These are phyloP conservation scores for Urocitellus parryii DNA, from an alignment of 2,113 vertebrate species.

Conservation along the genomic window DNA sequence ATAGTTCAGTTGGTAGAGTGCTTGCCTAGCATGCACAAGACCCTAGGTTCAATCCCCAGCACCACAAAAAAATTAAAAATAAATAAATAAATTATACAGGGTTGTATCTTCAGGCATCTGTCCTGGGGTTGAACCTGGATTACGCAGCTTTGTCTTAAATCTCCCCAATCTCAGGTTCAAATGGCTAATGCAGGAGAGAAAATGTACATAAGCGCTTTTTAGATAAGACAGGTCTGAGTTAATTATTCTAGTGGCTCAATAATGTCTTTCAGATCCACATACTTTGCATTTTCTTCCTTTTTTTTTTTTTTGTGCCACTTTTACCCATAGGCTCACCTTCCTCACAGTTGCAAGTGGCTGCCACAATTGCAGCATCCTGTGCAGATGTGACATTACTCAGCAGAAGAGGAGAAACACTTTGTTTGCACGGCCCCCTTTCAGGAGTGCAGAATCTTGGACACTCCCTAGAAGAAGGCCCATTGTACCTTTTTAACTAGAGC, in stretches of 20 bases:
- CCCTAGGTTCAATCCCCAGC: no score
- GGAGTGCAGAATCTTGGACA: not conserved
- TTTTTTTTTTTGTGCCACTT: not conserved
- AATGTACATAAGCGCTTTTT: not conserved
- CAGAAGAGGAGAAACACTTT: not conserved
- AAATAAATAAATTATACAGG: not conserved
- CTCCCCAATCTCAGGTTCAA: not conserved
- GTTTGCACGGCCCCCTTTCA: not conserved
- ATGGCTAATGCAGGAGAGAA: not conserved
- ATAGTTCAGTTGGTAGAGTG: no score
- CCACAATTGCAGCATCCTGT: not conserved
- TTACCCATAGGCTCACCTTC: not conserved
- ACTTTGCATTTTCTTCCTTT: not conserved
- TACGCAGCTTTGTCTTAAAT: not conserved
- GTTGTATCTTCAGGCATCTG: not conserved
- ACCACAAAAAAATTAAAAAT: no score
- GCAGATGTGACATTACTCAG: not conserved
- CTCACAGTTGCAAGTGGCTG: not conserved
- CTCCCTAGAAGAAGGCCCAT: not conserved
- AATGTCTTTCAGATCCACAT: not conserved
- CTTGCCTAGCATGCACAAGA: no score
- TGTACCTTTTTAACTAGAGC: not conserved
- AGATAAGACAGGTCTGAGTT: not conserved
- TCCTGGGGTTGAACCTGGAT: not conserved
- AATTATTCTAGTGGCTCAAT: not conserved